These are phyloP conservation scores for Dynastes tityus DNA, from an alignment of 2,888 invertebrate species.

Conservation along the genomic window DNA sequence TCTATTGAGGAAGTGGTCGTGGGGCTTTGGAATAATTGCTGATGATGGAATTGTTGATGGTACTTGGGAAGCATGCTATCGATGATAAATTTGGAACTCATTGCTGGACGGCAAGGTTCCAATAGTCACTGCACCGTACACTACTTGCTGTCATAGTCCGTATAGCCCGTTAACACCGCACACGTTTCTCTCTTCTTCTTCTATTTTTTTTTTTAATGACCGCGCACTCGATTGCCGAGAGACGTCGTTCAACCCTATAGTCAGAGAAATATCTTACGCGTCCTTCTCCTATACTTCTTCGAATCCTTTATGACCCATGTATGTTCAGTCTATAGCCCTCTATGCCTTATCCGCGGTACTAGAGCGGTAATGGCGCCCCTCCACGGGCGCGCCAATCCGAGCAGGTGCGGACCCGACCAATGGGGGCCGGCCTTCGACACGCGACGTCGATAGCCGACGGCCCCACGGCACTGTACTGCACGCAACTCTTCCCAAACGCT, in stretches of 20 bases:
- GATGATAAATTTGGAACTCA: slow-evolving; percentile 98
- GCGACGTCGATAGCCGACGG: slow-evolving; percentile 57
- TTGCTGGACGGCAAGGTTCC: slow-evolving; percentile 74
- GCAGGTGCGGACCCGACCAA: slow-evolving; percentile 73
- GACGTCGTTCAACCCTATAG: slow-evolving; percentile 69
- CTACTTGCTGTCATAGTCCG: slow-evolving; percentile 66
- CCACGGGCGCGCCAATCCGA: slow-evolving; percentile 70
- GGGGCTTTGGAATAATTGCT: slow-evolving; percentile 75
- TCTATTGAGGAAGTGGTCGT: slow-evolving; percentile 78
- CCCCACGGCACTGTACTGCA: slow-evolving; percentile 57
- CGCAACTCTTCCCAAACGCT: slow-evolving; percentile 46
- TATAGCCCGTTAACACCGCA: slow-evolving; percentile 59
- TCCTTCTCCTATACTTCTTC: slow-evolving; percentile 80
- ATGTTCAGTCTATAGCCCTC: slow-evolving; percentile 89
- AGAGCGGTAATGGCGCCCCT: slow-evolving; percentile 73
- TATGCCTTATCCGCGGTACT: slow-evolving; percentile 81
- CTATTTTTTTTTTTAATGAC: slow-evolving; percentile 61
- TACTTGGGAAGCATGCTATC: slow-evolving; percentile 98
- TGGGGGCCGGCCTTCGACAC: slow-evolving; percentile 68
- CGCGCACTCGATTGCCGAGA: slow-evolving; percentile 64
- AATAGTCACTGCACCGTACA: slow-evolving; percentile 66
- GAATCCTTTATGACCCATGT: slow-evolving; percentile 90
- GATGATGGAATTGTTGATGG: slow-evolving; percentile 85
- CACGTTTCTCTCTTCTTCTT: slow-evolving; percentile 54
- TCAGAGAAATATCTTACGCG: slow-evolving; percentile 71